Conservation (phyloP, 2,113 vertebrate genomes). For the Barnardius zonarius region DNA sequence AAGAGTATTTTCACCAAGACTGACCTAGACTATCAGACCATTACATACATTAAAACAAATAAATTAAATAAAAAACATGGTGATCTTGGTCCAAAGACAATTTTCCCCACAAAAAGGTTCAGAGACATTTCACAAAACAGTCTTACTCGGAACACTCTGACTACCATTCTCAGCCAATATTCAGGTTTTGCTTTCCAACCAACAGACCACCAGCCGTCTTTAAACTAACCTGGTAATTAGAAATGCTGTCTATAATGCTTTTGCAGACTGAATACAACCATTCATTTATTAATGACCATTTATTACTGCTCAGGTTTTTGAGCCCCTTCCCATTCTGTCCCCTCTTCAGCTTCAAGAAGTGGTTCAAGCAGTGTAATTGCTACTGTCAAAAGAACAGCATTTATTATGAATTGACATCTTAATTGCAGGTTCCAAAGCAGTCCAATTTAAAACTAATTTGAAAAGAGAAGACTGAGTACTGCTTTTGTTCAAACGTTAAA, state of each 20-base stretch:
- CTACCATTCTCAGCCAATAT: background rate
- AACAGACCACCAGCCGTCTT: background rate
- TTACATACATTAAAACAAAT: background rate
- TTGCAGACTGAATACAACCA: background rate
- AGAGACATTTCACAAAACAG: background rate
- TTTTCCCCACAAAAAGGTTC: background rate
- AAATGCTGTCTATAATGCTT: background rate
- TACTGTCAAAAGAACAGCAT: background rate
- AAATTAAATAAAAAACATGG: background rate
- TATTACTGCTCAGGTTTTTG: background rate
- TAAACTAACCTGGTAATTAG: background rate
- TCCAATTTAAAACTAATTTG: background rate
- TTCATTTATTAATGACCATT: background rate
- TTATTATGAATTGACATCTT: background rate
- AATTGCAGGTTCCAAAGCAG: background rate
- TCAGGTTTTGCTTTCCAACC: background rate
- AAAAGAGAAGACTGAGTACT: background rate
- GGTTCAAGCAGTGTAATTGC: background rate
- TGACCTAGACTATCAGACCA: background rate
- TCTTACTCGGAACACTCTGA: background rate
- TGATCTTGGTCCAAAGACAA: rapidly evolving
- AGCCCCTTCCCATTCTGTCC: background rate
- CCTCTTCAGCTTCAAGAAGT: background rate
- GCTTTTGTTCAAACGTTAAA: background rate
- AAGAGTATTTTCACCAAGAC: background rate